Percentiles rank a stretch among this genome's conserved stretches.
Evolutionary conservation across 2,888 invertebrate species (phyloP).

Genomic region (Aquatica leii): DNA sequence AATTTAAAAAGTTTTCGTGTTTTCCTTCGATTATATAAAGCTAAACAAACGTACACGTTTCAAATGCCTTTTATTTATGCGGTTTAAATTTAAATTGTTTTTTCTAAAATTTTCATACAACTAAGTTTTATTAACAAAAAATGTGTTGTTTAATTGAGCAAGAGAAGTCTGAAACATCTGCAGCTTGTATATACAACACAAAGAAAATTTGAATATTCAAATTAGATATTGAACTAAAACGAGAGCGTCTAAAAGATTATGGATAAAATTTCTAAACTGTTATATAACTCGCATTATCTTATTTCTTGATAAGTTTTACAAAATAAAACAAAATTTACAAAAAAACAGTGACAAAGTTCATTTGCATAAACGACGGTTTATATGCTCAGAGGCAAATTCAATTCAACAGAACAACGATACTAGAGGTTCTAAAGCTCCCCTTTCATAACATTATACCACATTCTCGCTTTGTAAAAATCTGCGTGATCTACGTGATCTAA

Average conservation of each 20-base stretch:
- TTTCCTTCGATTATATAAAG: no score
- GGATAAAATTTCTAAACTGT: constrained; percentile 23
- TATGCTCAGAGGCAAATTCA: constrained; percentile 41
- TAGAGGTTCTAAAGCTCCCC: constrained; percentile 27
- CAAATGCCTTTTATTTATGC: no score
- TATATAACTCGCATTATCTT: constrained; percentile 28
- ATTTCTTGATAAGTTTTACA: constrained; percentile 21
- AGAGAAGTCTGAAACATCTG: constrained; percentile 16
- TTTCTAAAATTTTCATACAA: no score
- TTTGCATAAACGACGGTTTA: constrained; percentile 43
- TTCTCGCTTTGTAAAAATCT: constrained; percentile 37
- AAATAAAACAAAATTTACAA: constrained; percentile 30
- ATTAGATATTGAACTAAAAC: constrained; percentile 21
- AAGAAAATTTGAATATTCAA: constrained; percentile 28
- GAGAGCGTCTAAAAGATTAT: constrained; percentile 15
- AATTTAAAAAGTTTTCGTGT: no score
- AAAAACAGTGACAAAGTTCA: constrained; percentile 27
- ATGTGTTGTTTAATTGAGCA: not conserved
- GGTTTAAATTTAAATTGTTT: no score
- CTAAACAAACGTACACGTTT: no score
- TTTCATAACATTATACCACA: constrained; percentile 33
- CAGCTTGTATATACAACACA: constrained; percentile 8
- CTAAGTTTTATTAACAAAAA: no score
- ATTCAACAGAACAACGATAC: constrained; percentile 36
- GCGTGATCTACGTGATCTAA: constrained; percentile 20